These are phyloP conservation scores for Acanthisitta chloris DNA, from an alignment of 2,113 vertebrate species.

Conservation along the genomic window DNA sequence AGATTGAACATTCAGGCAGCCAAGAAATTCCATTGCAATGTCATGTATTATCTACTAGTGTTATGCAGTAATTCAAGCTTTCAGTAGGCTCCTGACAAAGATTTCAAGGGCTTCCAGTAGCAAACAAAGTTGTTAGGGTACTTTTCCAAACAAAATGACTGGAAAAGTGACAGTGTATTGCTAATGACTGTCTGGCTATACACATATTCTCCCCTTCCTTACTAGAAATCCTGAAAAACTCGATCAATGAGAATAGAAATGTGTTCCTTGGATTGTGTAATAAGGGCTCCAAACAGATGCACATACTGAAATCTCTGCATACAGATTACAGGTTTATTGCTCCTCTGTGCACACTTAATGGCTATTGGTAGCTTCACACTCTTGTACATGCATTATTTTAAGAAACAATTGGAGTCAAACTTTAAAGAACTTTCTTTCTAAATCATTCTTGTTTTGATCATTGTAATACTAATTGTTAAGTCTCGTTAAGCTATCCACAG, in stretches of 20 bases:
- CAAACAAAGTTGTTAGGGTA: not conserved
- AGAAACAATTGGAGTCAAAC: not conserved
- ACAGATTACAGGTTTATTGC: not conserved
- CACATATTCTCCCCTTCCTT: not conserved
- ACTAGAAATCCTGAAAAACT: not conserved
- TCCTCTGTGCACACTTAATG: not conserved
- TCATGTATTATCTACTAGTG: not conserved
- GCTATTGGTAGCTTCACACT: not conserved
- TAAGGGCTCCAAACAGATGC: not conserved
- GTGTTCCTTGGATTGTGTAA: not conserved
- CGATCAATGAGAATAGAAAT: not conserved
- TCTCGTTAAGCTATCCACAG: not conserved
- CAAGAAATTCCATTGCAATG: not conserved
- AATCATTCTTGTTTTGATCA: not conserved
- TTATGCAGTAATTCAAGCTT: not conserved
- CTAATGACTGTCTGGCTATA: not conserved
- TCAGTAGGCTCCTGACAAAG: not conserved
- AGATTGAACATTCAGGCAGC: not conserved
- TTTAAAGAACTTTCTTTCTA: not conserved
- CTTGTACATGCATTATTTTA: not conserved
- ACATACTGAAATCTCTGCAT: not conserved
- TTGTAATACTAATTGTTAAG: not conserved
- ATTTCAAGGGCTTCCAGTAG: not conserved
- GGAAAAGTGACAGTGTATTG: not conserved
- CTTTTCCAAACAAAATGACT: not conserved